phyloP scores from a whole-genome alignment of 2,113 vertebrate species.

The Dasyprocta punctata region DNA sequence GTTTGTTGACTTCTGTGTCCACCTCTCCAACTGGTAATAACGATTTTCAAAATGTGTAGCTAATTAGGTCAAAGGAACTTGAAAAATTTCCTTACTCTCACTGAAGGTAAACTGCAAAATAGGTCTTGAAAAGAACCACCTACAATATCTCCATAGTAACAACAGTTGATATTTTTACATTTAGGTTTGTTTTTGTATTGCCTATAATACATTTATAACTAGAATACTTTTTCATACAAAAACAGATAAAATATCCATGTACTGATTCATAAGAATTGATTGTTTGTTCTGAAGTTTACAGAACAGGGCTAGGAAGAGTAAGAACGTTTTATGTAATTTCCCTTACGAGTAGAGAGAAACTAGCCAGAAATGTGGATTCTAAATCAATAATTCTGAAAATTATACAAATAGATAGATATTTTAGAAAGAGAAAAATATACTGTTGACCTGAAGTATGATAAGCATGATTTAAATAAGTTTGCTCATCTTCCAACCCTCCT shows the following conservation, averaged over 20 bases:
- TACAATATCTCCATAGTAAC: conserved; percentile 42
- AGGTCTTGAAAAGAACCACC: neutral
- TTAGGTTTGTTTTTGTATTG: neutral
- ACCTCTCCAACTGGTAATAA: neutral
- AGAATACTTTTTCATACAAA: neutral
- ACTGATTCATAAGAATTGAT: neutral
- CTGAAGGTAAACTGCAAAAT: neutral
- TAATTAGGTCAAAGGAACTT: conserved; percentile 34
- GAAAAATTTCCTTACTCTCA: neutral
- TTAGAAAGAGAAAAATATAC: neutral
- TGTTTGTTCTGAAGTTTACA: neutral
- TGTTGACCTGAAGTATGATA: neutral
- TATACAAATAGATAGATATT: neutral
- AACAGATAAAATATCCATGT: neutral
- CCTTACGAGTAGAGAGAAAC: neutral
- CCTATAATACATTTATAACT: conserved; percentile 1
- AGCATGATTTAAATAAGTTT: neutral
- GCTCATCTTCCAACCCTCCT: neutral
- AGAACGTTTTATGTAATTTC: neutral
- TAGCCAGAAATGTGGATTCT: neutral
- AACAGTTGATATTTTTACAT: neutral
- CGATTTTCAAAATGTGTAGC: neutral
- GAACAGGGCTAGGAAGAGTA: neutral
- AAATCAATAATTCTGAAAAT: neutral
- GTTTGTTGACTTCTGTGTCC: neutral